phyloP scores from a whole-genome alignment of 1,140 invertebrate genomes.

The Rhynchophorus ferrugineus region DNA sequence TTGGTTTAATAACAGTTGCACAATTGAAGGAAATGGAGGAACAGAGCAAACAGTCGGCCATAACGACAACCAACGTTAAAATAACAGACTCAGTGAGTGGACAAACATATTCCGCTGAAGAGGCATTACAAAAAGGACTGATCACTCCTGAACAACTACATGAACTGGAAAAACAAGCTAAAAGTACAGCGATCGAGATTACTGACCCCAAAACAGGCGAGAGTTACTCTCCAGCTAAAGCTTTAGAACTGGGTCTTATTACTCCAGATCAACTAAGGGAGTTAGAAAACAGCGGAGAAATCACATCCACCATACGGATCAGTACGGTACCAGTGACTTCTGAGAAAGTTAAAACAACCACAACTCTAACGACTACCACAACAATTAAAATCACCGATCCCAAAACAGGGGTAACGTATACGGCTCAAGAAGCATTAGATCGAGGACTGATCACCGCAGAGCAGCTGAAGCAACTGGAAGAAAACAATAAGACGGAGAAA shows the following conservation, averaged over 20 bases:
- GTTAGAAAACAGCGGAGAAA: too few relatives aligned
- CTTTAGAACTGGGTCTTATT: neutral
- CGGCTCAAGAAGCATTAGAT: neutral
- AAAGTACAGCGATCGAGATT: neutral
- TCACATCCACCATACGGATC: too few relatives aligned
- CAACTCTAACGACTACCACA: too few relatives aligned
- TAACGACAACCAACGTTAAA: neutral
- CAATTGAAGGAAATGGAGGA: slow-evolving; percentile 32
- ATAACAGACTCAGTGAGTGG: neutral
- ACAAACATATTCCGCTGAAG: neutral
- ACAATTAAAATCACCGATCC: slow-evolving; percentile 1
- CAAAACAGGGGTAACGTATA: neutral
- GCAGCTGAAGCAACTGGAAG: neutral
- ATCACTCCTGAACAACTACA: neutral
- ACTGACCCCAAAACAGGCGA: slow-evolving; percentile 8
- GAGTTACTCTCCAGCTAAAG: neutral
- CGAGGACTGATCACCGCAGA: neutral
- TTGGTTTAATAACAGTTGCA: slow-evolving; percentile 44
- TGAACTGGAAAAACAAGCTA: neutral
- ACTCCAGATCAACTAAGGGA: neutral
- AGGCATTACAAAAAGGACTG: neutral
- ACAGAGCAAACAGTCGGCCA: slow-evolving; percentile 7
- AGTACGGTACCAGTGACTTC: too few relatives aligned
- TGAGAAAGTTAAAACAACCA: too few relatives aligned
- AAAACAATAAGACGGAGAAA: neutral